A percentile compares a stretch with the other conserved stretches of the same genome.
phyloP scores from a whole-genome alignment of 2,113 vertebrate genomes.

The Oryzias woworae region DNA sequence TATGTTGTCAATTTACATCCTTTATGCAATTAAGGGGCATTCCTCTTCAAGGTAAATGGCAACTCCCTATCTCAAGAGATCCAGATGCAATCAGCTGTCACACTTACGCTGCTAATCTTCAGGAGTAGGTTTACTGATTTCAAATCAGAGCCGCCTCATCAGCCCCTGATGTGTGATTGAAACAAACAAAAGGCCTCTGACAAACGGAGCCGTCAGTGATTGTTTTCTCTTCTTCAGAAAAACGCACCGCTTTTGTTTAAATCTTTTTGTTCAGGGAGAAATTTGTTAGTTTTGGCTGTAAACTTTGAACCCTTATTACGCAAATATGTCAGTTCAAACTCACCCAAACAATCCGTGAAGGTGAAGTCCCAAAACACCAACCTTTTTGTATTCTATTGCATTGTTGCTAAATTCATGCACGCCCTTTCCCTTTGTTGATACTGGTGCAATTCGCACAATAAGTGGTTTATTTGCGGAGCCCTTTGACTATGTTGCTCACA shows the following conservation, averaged over 20 bases:
- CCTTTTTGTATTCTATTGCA: background rate
- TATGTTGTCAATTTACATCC: conserved; percentile 5
- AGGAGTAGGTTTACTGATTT: conserved; percentile 42
- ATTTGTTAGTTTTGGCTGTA: too few species aligned
- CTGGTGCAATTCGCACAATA: conserved; percentile 17
- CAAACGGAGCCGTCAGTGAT: conserved; percentile 21
- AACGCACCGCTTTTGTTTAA: conserved; percentile 23
- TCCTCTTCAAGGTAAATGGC: background rate
- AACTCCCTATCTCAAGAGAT: conserved; percentile 48
- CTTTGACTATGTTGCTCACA: conserved; percentile 8
- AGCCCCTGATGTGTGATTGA: conserved; percentile 46
- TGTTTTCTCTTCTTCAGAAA: conserved; percentile 3
- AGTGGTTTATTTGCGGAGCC: conserved; percentile 14
- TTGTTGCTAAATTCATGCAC: conserved; percentile 26
- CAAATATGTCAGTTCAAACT: conserved; percentile 2
- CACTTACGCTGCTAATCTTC: conserved; percentile 49
- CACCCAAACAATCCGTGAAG: conserved; percentile 3
- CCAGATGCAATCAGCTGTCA: conserved; percentile 63
- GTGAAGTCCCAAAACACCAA: conserved; percentile 6
- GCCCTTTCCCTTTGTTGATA: conserved; percentile 31
- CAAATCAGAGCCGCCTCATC: conserved; percentile 45
- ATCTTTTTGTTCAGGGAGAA: background rate
- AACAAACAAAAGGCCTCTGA: conserved; percentile 22
- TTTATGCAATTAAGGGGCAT: background rate
- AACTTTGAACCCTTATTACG: too few species aligned